Base-by-base conservation (phyloP, 2,888 invertebrate species). In the Acleris literana region DNA sequence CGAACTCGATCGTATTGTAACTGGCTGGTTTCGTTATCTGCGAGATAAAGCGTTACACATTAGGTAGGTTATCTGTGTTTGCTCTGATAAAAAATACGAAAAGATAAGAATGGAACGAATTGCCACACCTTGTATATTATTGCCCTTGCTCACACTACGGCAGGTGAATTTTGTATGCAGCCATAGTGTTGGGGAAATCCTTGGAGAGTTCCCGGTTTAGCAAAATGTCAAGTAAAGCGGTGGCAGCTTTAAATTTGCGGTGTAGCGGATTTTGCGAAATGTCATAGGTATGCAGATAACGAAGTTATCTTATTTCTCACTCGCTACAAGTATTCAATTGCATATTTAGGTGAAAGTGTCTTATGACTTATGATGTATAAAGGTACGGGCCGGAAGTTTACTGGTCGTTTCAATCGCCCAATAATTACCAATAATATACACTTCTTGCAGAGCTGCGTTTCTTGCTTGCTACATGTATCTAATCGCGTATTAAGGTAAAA, bases 31-130 rank as follows among this genome's bases (percentile, higher is more conserved):
- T 51, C 16, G 75, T 80, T 89, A 89, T 90, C 89, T 70, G 62
- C 18, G 63, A 81, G 87, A 88, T 88, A 89, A 81, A 72, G 74
- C 74, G 77, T 78, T 82, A 81, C 79, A 79, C 82, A 77, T 79
- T 66, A 85, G 87, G 83, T 83, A 82, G 84, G 87, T 87, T 92
- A 92, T 92, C 92, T 79, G 52, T 92, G 86, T 92, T 90, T 90
- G 90, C 80, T 68, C 69, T 81, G 92, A 92, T 92, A 92, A 89
- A 79, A 81, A 72, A 76, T 79, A 84, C 78, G 76, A 81, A 84
- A 81, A 85, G 88, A 88, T 90, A 87, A 74, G 68, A 69, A 65
- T 71, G 69, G 74, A 76, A 79, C 76, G 79, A 80, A 83, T 89
- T 90, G 88, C 91, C 91, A 88, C 91, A 90, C 91, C 90, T 87